Evolutionary conservation across 2,113 vertebrate species (phyloP).

Genomic region (Notarius lentiginosus): DNA sequence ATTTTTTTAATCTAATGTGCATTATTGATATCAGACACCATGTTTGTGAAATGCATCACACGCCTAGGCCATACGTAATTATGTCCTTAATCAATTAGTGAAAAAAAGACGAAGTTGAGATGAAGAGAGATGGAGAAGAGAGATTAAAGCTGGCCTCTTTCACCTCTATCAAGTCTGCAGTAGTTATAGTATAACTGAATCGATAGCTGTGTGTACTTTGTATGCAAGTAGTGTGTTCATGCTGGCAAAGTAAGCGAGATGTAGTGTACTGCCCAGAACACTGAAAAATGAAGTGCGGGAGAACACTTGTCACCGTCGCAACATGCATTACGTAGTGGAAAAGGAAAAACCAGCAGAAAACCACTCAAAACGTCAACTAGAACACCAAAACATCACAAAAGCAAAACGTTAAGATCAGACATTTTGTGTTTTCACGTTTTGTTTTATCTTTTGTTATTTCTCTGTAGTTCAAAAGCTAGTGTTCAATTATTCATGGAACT

Average conservation of each 20-base stretch:
- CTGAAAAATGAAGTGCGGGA: neutral
- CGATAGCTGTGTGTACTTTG: neutral
- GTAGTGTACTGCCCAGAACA: neutral
- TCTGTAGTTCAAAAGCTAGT: neutral
- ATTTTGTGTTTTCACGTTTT: neutral
- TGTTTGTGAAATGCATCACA: neutral
- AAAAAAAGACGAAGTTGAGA: neutral
- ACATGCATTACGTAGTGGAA: neutral
- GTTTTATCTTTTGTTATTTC: neutral
- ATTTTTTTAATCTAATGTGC: neutral
- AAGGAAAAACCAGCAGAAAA: neutral
- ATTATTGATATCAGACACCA: constrained; percentile 2
- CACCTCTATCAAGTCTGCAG: neutral
- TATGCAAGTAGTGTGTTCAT: constrained; percentile 1
- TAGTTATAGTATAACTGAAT: neutral
- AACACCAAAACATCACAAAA: neutral
- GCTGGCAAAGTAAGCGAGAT: neutral
- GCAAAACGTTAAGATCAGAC: neutral
- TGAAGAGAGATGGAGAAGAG: neutral
- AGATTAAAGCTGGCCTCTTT: neutral
- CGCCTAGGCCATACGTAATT: neutral
- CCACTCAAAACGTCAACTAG: neutral
- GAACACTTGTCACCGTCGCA: neutral
- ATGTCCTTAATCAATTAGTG: neutral
- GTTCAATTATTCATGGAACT: neutral